Base-by-base conservation (phyloP, 2,888 invertebrate species). In the Teleogryllus oceanicus region DNA sequence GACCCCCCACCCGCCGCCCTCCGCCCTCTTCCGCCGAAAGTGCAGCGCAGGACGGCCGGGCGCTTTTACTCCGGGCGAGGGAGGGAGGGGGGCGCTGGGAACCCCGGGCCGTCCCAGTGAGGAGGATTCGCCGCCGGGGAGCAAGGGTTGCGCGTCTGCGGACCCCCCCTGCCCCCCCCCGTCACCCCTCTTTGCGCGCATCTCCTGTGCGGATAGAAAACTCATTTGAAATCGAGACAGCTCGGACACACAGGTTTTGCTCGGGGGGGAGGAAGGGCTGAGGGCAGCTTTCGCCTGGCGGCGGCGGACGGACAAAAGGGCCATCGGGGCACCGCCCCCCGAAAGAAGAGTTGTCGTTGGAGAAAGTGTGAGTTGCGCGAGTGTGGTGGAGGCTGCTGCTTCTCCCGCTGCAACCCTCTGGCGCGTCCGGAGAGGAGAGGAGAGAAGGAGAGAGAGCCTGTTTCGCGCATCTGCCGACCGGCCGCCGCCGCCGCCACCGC, bases 141-240 rank as follows among this genome's bases (percentile, higher is more conserved):
- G 62, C 62, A 62, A 62, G 62, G 62, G 62, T 62, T 18, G 62
- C 62, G 62, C n/a, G 16, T 62, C 16, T 13, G 13, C 62, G 16
- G 13, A 13, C 62, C 62, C 62, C 13, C 62, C 11, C 62, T 51
- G 16, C n/a, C 4, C n/a, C 62, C n/a, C 62, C 18, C 62, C 2
- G 11, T 62, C 11, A 8, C 62, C 62, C 16, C 62, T 62, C 62
- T 62, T n/a, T 62, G 62, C 62, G 62, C n/a, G 62, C 16, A 13
- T 62, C 62, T n/a, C 62, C 62, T 62, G 21, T 13, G 62, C 62
- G 62, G 62, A 62, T 62, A 62, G 62, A 62, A 62, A 62, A 62
- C 62, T 62, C 62, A 62, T 62, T 62, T 62, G 62, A 62, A 62
- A 62, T 62, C 62, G 62, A 62, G 62, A 62, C 62, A 18, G 62